Base-by-base conservation (phyloP, 2,797 vertebrate genomes). In the Leuciscus waleckii region DNA sequence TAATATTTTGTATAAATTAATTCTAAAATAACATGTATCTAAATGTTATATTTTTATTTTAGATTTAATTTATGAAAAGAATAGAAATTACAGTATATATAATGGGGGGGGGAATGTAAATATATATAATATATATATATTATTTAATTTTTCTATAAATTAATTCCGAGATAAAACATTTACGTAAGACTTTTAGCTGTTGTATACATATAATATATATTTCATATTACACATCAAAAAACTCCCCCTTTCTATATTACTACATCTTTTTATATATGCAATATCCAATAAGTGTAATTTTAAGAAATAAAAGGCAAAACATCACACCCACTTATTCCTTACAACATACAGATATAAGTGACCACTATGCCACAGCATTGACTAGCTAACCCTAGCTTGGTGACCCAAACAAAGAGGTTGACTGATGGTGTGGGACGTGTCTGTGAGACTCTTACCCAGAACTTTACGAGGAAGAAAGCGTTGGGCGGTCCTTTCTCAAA, bases 391-490 rank as follows among this genome's bases (percentile, higher is more conserved):
- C 7, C 5, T n/a, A 26, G 10, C 58, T 61, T 35, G 26, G 1
- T 3, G 73, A 51, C 74, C 58, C 37, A 19, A 21, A 63, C n/a
- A 7, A 0, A 65, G 71, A 70, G 43, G 26, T 43, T 54, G 26
- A 51, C 58, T 73, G 54, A 61, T 41, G 29, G 29, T 69, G 41
- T 84, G 58, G 35, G 46, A 56, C 7, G 32, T 11, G 70, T 56
- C 16, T 58, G 32, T 69, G n/a, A n/a, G 11, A 32, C 16, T 32
- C 96, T 97, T 94, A 99, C 98, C 98, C 98, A 99, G 94, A 99
- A 99, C 92, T 99, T 99, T 90, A 99, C 97, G 1, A 99, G 96
- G 91, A 98, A 99, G 93, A 99, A 99, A 61, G 97, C 96, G 14
- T 97, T 97, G 83, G 94, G 93, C 32, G 97, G 97, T 78, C 98